Base-by-base conservation (phyloP, 2,888 invertebrate genomes). In the Bellardia bayeri region DNA sequence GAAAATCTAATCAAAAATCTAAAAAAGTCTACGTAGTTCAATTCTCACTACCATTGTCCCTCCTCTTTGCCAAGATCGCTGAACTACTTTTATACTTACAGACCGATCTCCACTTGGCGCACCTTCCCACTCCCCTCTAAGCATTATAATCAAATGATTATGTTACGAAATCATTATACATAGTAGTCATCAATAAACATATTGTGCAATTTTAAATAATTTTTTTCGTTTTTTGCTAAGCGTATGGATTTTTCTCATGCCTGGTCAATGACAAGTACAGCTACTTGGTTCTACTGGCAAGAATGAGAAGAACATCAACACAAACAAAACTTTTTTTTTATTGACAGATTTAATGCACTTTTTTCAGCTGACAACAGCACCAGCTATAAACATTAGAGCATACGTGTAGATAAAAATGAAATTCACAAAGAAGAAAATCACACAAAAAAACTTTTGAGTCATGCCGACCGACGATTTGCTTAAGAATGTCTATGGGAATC, bases 231-330 rank as follows among this genome's bases (percentile, higher is more conserved):
- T 63, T 14, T 1, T 7, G 4, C 3, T 58, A 64, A 82, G 49
- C 63, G 33, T 64, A 54, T 63, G 42, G 66, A 86, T 80, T 85
- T 87, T 89, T 89, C 89, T 84, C 89, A 89, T 78, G 88, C 75
- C 82, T 88, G 80, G 82, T 81, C 85, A 82, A 85, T 82, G 85
- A 83, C 88, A 88, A 86, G 87, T 88, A 89, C 89, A 89, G 89
- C 89, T 89, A 89, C 83, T 89, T 85, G n/a, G 16, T 64, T 82
- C 75, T 87, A 83, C 54, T 82, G 84, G 81, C 75, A 75, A 86
- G 40, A 74, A 71, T 16, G 51, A 61, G 6, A 68, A 61, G 23
- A 40, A 23, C 3, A 45, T 11, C 30, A 63, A n/a, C 45, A 80
- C 4, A n/a, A 56, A 42, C 63, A 51, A 68, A 11, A 6, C 8